Evolutionary conservation across 2,113 vertebrate genomes (phyloP).

Genomic region (Cynopterus brachyotis): DNA sequence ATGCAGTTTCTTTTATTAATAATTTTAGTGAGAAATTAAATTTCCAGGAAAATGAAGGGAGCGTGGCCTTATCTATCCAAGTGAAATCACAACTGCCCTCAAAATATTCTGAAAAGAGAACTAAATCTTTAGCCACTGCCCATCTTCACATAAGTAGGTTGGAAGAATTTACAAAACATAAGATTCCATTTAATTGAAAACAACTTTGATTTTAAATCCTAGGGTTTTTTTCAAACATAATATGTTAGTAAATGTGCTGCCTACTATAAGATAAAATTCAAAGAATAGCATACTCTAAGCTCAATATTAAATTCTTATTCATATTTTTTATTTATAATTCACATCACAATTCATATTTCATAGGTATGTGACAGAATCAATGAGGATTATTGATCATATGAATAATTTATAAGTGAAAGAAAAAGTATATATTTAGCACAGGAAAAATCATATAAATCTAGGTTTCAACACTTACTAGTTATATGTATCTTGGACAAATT

Average conservation of each 20-base stretch:
- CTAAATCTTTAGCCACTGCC: accelerated
- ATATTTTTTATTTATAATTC: neutral
- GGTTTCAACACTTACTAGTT: neutral
- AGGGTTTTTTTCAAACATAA: neutral
- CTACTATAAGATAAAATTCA: neutral
- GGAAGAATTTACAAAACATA: neutral
- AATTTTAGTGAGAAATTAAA: neutral
- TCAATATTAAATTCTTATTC: neutral
- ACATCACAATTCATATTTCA: neutral
- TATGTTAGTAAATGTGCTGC: neutral
- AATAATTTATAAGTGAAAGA: neutral
- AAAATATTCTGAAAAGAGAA: constrained; percentile 22
- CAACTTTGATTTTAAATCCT: constrained; percentile 2
- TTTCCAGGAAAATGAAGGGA: neutral
- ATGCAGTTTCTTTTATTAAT: neutral
- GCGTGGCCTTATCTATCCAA: neutral
- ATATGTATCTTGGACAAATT: neutral
- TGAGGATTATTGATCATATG: neutral
- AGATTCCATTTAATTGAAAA: constrained; percentile 39
- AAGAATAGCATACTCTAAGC: neutral
- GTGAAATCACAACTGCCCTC: neutral
- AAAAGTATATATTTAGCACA: neutral
- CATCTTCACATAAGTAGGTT: neutral
- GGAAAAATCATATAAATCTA: neutral
- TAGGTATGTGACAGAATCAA: neutral